Percentiles rank a stretch among this genome's conserved stretches.
phyloP scores from a whole-genome alignment of 2,113 vertebrate species.

The rabbit (Oryctolagus cuniculus) region mOryCun1.1 NC_091433.1:143892001-143892500 shows the following conservation, averaged over 20 bases:
- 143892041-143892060: conserved; percentile 89
- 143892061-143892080: conserved; percentile 73
- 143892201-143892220: conserved; percentile 61
- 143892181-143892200: conserved; percentile 39
- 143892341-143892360: conserved; percentile 60
- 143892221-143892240: conserved; percentile 63
- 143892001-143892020: conserved; percentile 87
- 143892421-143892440: conserved; percentile 80
- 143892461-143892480: conserved; percentile 72
- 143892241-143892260: conserved; percentile 63
- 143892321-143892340: background rate
- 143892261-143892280: conserved; percentile 41
- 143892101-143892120: conserved; percentile 74
- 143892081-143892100: background rate
- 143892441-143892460: conserved; percentile 58
- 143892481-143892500: conserved; percentile 81
- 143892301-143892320: background rate
- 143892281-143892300: conserved; percentile 30
- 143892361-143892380: conserved; percentile 57
- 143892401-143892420: conserved; percentile 59
- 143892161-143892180: background rate
- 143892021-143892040: conserved; percentile 86
- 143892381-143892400: conserved; percentile 68
- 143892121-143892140: conserved; percentile 70
- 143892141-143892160: background rate